phyloP scores from a whole-genome alignment of 2,113 vertebrate species.

The Ciconia boyciana region DNA sequence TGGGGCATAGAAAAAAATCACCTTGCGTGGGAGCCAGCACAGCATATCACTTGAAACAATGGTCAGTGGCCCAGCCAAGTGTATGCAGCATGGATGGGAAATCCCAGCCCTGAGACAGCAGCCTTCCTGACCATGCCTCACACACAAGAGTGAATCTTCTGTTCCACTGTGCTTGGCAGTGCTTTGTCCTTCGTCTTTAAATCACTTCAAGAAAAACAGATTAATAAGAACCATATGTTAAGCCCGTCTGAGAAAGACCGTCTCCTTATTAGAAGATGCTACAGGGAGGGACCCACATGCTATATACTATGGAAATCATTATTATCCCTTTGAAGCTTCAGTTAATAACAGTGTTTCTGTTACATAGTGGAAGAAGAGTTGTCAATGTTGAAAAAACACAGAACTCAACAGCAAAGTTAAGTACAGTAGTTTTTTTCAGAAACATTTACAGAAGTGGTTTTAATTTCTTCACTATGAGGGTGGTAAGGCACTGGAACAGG shows the following conservation, averaged over 20 bases:
- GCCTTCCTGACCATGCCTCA: neutral
- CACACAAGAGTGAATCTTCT: neutral
- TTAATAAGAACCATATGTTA: neutral
- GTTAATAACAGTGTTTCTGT: neutral
- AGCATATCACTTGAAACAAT: constrained; percentile 28
- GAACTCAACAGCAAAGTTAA: neutral
- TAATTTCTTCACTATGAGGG: neutral
- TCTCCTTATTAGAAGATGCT: neutral
- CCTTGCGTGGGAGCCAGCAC: neutral
- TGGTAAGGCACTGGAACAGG: too few species aligned
- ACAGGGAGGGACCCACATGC: neutral
- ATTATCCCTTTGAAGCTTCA: neutral
- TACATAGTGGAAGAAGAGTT: neutral
- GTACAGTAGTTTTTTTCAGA: neutral
- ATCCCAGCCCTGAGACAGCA: neutral
- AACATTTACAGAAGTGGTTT: neutral
- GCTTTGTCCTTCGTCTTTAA: neutral
- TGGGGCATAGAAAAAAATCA: neutral
- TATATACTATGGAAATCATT: neutral
- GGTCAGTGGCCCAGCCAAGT: constrained; percentile 7
- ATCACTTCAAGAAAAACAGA: neutral
- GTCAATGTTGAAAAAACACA: neutral
- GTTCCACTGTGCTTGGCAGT: neutral
- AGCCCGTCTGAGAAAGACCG: neutral
- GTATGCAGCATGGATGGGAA: constrained; percentile 13